Evolutionary conservation across 2,888 invertebrate genomes (phyloP), one percentile per base, ranked within the genome.

Genomic region (Danaus chrysippus): DNA sequence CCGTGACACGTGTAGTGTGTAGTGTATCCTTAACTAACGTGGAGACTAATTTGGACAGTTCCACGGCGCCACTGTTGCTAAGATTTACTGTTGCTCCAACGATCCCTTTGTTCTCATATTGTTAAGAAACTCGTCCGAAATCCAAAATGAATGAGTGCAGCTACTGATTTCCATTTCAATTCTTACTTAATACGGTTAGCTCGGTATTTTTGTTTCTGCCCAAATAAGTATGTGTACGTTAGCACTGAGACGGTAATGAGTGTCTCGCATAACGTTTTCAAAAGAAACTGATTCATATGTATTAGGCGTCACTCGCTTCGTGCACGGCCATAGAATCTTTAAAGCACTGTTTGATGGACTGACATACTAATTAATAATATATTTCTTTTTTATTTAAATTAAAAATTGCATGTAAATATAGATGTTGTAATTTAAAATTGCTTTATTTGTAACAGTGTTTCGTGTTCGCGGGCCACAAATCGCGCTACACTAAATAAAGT

Each of bases 81-180:
- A 83, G 82, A 82, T 83, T 81, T 78, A 84, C 84, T 89, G 90
- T 90, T 90, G 88, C 86, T 87, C 86, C 89, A 88, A 89, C 88
- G 79, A 73, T 74, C 76, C 79, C 79, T 85, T 88, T 89, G 89
- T 88, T 69, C 66, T 64, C 67, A 80, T 72, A 81, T 88, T 88
- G 87, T 89, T 68, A 71, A 43, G 56, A 74, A 76, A 78, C 86
- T 81, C 80, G 84, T 83, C 78, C 72, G 77, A 82, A 86, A 87
- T 86, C 84, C 85, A 81, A 84, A 87, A 87, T 86, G 87, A 86
- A 87, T 83, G 84, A 79, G 79, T 78, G 72, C 78, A 69, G 88
- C 89, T 89, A 87, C 89, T 88, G 87, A 90, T 90, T 90, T 87
- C 80, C 87, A 90, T 90, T 83, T 88, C 83, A 88, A 90, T 86